Base-by-base conservation (phyloP, 2,113 vertebrate species). In the Salvelinus fontinalis region DNA sequence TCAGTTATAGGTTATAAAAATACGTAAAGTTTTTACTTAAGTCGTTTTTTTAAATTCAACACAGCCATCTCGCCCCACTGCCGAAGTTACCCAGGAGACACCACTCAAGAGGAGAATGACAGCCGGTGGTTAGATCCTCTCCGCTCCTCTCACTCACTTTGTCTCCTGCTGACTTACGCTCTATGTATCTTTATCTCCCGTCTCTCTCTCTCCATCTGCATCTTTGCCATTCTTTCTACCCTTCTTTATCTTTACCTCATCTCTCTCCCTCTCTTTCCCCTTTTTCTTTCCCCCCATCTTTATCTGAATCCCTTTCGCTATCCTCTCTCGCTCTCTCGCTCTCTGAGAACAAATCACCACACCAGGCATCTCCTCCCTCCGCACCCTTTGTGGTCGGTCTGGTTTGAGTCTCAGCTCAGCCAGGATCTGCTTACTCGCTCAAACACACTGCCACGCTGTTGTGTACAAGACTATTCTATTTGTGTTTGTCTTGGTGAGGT, bases 321-420 rank as follows among this genome's bases (percentile, higher is more conserved):
- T 73, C 11, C 49, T 71, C 49, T 24, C 60, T 69, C 57, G 13
- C 6, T 72, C 48, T 51, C 12, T n/a, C 59, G 81, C 86, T 79
- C 82, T 27, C 81, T 78, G 76, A 66, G 16, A 64, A 69, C 81
- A 74, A 83, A 85, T 87, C 87, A 75, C 65, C 16, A 57, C 26
- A 73, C 39, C 2, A 18, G 14, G 27, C 27, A 70, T 78, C 85
- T 75, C 82, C 83, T 73, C 82, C 83, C 78, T 87, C 87, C 88
- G 89, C 91, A 84, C 87, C 89, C 91, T 86, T 77, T 85, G 80
- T 86, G 87, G 87, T 91, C 71, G 86, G 88, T 90, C 76, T 39
- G 31, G 67, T 29, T 20, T 68, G 51, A 18, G 3, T 54, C 16
- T 20, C 7, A 68, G 11, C 29, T 84, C 81, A 76, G 85, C 79